phyloP scores from a whole-genome alignment of 1,140 invertebrate genomes.

The Meloidogyne hapla region DNA sequence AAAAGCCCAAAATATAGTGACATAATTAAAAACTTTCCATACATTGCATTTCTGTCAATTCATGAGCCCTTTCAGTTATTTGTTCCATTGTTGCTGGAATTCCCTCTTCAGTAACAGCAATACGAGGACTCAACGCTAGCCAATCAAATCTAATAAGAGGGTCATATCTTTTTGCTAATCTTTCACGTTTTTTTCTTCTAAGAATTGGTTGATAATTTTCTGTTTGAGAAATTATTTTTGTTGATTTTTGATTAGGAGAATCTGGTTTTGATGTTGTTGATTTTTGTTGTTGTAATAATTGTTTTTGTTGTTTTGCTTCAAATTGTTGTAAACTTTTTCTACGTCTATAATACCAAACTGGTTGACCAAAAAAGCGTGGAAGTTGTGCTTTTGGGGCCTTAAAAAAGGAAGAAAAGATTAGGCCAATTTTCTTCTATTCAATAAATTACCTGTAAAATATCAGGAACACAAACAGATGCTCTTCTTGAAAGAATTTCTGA shows the following conservation, averaged over 20 bases:
- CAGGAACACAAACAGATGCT: neutral
- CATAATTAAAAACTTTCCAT: neutral
- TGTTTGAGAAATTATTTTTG: neutral
- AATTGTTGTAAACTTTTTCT: slow-evolving; percentile 12
- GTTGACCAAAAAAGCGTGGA: slow-evolving; percentile 19
- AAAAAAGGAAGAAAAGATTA: neutral
- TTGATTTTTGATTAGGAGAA: neutral
- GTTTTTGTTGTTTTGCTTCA: slow-evolving; percentile 6
- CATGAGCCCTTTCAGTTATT: neutral
- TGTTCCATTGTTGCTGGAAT: slow-evolving; percentile 24
- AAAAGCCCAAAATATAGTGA: no score
- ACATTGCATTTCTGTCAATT: slow-evolving; percentile 1
- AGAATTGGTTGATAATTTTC: slow-evolving; percentile 44
- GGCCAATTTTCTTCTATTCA: no score
- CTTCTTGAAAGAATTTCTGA: slow-evolving; percentile 1
- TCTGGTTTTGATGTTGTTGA: neutral
- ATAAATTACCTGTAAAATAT: slow-evolving; percentile 3
- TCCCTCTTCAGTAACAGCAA: slow-evolving; percentile 40
- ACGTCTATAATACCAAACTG: slow-evolving; percentile 27
- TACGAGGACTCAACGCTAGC: slow-evolving; percentile 57
- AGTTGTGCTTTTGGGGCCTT: neutral
- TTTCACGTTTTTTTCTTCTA: slow-evolving; percentile 52
- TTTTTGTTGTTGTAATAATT: neutral
- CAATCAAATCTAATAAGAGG: slow-evolving; percentile 54
- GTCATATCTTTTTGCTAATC: slow-evolving; percentile 45